A percentile compares a stretch with the other conserved stretches of the same genome.
Evolutionary conservation across 2,113 vertebrate species (phyloP).

Genomic region (Acrocephalus kingi): DNA sequence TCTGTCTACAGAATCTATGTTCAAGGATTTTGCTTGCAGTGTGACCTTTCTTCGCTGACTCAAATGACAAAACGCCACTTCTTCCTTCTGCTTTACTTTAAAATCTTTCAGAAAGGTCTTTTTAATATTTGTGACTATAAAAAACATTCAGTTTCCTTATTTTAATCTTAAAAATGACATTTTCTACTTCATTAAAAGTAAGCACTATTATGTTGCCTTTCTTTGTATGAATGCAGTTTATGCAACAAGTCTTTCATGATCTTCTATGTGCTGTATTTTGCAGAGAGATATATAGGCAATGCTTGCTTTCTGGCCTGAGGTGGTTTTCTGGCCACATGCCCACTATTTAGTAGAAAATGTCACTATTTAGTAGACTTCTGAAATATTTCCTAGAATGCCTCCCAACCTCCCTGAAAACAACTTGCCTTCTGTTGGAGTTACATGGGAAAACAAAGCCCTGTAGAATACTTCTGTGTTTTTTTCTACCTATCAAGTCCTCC

Average conservation of each 20-base stretch:
- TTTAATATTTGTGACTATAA: background rate
- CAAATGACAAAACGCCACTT: background rate
- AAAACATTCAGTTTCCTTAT: background rate
- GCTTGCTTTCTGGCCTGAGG: background rate
- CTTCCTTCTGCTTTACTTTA: background rate
- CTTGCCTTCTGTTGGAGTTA: background rate
- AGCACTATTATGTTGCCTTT: background rate
- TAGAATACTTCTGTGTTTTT: background rate
- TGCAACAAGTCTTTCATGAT: background rate
- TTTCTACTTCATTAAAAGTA: background rate
- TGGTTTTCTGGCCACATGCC: background rate
- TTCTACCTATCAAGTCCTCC: background rate
- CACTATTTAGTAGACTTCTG: background rate
- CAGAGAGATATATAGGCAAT: background rate
- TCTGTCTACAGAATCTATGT: background rate
- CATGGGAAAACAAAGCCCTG: background rate
- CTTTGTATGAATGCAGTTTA: background rate
- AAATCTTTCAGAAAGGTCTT: background rate
- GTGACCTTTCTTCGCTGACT: background rate
- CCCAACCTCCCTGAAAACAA: background rate
- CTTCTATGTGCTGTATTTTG: background rate
- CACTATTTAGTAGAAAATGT: background rate
- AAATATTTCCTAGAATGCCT: conserved; percentile 37
- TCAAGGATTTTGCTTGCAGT: background rate
- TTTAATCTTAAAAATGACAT: background rate